phyloP scores from a whole-genome alignment of 2,888 invertebrate species.

The Diadromus collaris region DNA sequence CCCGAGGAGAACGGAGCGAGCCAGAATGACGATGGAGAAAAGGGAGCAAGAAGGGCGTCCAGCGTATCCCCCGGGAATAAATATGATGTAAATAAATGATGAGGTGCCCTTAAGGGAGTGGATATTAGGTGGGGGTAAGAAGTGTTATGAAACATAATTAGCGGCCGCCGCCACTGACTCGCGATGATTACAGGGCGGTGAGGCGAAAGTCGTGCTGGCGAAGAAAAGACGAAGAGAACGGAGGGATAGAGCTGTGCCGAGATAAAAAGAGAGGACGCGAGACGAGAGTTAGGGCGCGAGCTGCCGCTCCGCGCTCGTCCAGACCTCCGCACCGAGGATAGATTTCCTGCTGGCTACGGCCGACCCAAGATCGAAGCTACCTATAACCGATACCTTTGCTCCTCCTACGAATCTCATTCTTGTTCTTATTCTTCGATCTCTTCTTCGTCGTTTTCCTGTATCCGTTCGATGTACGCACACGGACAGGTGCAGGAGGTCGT shows the following conservation, averaged over 20 bases:
- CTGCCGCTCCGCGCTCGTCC: slow-evolving; percentile 63
- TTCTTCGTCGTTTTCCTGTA: slow-evolving; percentile 23
- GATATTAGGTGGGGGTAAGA: slow-evolving; percentile 79
- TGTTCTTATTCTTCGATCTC: slow-evolving; percentile 38
- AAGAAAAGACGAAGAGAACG: slow-evolving; percentile 52
- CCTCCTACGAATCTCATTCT: slow-evolving; percentile 48
- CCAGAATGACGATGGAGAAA: slow-evolving; percentile 34
- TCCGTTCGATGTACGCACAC: slow-evolving; percentile 28
- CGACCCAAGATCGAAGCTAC: slow-evolving; percentile 49
- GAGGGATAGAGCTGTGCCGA: slow-evolving; percentile 40
- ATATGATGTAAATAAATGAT: slow-evolving; percentile 80
- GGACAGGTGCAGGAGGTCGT: slow-evolving; percentile 24
- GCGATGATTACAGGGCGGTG: slow-evolving; percentile 80
- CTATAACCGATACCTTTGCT: slow-evolving; percentile 33
- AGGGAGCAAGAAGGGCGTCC: slow-evolving; percentile 56
- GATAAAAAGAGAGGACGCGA: slow-evolving; percentile 28
- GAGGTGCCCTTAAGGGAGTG: slow-evolving; percentile 79
- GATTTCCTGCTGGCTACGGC: slow-evolving; percentile 75
- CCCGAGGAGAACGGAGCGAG: slow-evolving; percentile 19
- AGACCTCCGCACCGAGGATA: slow-evolving; percentile 65
- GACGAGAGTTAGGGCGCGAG: slow-evolving; percentile 62
- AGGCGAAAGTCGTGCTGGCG: slow-evolving; percentile 73
- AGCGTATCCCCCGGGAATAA: slow-evolving; percentile 75
- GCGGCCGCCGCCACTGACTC: slow-evolving; percentile 80
- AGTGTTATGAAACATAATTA: slow-evolving; percentile 81